Percentiles rank a stretch among this genome's conserved stretches.
These are phyloP conservation scores for Leptinotarsa undecemlineata DNA, from an alignment of 1,140 invertebrate species.

Conservation along the genomic window DNA sequence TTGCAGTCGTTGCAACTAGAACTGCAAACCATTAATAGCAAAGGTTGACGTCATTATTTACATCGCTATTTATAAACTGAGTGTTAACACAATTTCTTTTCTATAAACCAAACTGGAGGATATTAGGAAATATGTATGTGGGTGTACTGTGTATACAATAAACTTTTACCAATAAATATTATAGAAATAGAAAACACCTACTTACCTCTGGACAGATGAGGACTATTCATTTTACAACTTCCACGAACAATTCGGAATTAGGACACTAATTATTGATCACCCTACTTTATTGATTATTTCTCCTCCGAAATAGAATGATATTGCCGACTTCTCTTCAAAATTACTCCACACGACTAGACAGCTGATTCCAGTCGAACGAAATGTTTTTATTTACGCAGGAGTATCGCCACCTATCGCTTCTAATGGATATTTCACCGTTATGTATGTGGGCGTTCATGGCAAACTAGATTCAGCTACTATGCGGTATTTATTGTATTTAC, in stretches of 20 bases:
- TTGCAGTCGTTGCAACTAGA: too few relatives aligned
- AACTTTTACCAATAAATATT: not conserved
- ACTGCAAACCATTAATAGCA: too few relatives aligned
- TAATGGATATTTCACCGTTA: not conserved
- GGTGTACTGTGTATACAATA: not conserved
- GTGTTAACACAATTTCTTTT: too few relatives aligned
- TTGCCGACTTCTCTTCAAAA: not conserved
- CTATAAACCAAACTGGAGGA: too few relatives aligned
- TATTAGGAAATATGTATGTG: too few relatives aligned
- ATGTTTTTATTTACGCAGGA: constrained; percentile 1
- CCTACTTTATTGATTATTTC: constrained; percentile 7
- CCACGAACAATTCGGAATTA: constrained; percentile 14
- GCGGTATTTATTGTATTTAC: not conserved
- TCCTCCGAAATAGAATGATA: too few relatives aligned
- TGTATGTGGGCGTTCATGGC: not conserved
- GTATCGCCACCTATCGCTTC: constrained; percentile 15
- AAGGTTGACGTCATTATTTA: too few relatives aligned
- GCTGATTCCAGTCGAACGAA: constrained; percentile 19
- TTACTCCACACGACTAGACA: not conserved
- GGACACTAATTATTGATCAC: constrained; percentile 16
- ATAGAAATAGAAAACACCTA: not conserved
- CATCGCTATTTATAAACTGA: too few relatives aligned
- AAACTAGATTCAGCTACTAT: not conserved
- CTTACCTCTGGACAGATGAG: constrained; percentile 35
- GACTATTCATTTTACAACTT: constrained; percentile 28